Evolutionary conservation across 1,140 invertebrate species (phyloP), one percentile per base, ranked within the genome.

Genomic region (Pemphigus obesinymphae): DNA sequence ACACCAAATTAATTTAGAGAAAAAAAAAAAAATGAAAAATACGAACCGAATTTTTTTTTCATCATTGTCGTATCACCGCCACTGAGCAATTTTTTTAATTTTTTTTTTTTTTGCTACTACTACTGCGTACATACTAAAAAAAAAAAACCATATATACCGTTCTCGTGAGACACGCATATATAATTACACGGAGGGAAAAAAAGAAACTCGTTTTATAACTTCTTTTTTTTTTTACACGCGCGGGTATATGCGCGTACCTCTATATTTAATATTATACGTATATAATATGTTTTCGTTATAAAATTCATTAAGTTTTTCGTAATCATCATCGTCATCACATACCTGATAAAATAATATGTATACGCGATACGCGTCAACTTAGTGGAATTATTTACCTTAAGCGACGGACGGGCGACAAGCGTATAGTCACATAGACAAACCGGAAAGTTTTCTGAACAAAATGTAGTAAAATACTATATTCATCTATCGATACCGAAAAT

Each of bases 201-300:
- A 45, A 50, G 10, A 73, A 73, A 73, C 70, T 73, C 45, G 70
- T 73, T 73, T 73, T 73, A 48, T 73, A 48, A 50, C 43, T 73
- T 73, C 4, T 73, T 73, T 72, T 70, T 48, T 70, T 70, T 23
- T 11, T 26, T 26, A 43, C n/a, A 23, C 13, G 13, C 13, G 23
- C 11, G 26, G n/a, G 23, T 26, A 26, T 15, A 17, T 17, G 15
- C 37, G 37, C 37, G 8, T n/a, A n/a, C n/a, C 37, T 40, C 37
- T 40, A 8, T 45, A 13, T n/a, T n/a, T n/a, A n/a, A n/a, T n/a
- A n/a, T n/a, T n/a, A n/a, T n/a, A n/a, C n/a, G n/a, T n/a, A n/a
- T n/a, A n/a, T n/a, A n/a, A n/a, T n/a, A n/a, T 8, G 40, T 43
- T 70, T 37, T 13, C 26, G 70, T 31, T 48, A 31, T 50, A 73